Conservation (phyloP, 2,888 invertebrate genomes). For the Buathra laborator region DNA sequence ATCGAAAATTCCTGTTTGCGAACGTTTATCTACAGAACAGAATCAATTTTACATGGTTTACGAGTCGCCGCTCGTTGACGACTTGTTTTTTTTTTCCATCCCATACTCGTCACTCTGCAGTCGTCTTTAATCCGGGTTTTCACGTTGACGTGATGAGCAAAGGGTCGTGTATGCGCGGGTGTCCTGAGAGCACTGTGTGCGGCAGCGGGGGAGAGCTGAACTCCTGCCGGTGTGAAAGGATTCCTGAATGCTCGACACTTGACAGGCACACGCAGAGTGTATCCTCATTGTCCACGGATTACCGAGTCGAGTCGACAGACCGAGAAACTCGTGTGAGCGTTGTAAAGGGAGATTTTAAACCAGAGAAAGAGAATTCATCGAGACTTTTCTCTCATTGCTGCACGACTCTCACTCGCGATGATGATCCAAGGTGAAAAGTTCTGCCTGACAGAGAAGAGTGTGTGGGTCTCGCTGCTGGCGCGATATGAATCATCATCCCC, state of each 20-base stretch:
- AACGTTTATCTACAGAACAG: neutral
- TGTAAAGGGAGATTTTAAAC: constrained; percentile 31
- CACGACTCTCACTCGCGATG: constrained; percentile 38
- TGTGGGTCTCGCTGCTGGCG: constrained; percentile 18
- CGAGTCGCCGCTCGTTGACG: neutral
- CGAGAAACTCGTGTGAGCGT: constrained; percentile 47
- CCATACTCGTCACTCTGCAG: constrained; percentile 36
- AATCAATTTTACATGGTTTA: constrained; percentile 23
- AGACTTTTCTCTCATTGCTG: constrained; percentile 35
- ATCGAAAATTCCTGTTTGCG: neutral
- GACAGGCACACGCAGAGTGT: constrained; percentile 71
- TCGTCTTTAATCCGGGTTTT: constrained; percentile 58
- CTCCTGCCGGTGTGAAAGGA: constrained; percentile 70
- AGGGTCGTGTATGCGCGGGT: constrained; percentile 29
- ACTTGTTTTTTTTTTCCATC: constrained; percentile 27
- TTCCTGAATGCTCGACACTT: constrained; percentile 72
- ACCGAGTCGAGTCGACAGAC: constrained; percentile 68
- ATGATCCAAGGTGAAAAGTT: constrained; percentile 53
- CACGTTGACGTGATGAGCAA: constrained; percentile 44
- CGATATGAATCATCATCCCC: constrained; percentile 59
- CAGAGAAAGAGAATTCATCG: constrained; percentile 58
- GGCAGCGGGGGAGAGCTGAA: constrained; percentile 59
- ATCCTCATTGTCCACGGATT: constrained; percentile 81
- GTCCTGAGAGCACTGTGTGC: constrained; percentile 43
- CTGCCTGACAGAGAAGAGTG: constrained; percentile 12